Base-by-base conservation (phyloP, 2,888 invertebrate genomes). In the Byasa hedistus region DNA sequence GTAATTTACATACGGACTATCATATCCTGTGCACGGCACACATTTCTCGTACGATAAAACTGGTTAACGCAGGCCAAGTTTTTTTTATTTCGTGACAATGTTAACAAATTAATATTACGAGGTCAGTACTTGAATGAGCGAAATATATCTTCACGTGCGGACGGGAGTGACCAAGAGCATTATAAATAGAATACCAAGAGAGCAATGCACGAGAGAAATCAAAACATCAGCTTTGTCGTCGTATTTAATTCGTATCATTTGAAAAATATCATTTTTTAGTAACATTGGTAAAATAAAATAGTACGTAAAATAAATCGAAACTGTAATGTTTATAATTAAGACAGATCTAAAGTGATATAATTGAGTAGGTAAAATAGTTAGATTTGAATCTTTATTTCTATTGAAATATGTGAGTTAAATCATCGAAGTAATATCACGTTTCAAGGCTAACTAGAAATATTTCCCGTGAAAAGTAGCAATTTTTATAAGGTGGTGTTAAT, bases 1-100 rank as follows among this genome's bases (percentile, higher is more conserved):
- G 54, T n/a, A 79, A 82, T 84, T 85, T 79, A 80, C 81, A 85
- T 85, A 80, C 77, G 76, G 80, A 83, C 81, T 83, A 81, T 81
- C 82, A 81, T 80, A 86, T 89, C 89, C 88, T 85, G 87, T 76
- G 77, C 77, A 77, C 79, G 83, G 76, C 84, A 85, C 73, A 87
- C 80, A 80, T 85, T 87, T 81, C 76, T 82, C 76, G 77, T 74
- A 75, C 78, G 85, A 85, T 83, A 83, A 71, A 68, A 70, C 60
- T 61, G 61, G 44, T 24, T 57, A 61, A 59, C 54, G 36, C 39
- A 48, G 22, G 48, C 52, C 51, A n/a, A 67, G 48, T 61, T 71
- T 71, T 69, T 67, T 60, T 64, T 68, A 61, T 61, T 7, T 51
- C 51, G 12, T 57, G 56, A 1, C 21, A 32, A 36, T 32, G 5